phyloP scores from a whole-genome alignment of 1,140 invertebrate genomes.

The Alviniconcha marisindica region DNA sequence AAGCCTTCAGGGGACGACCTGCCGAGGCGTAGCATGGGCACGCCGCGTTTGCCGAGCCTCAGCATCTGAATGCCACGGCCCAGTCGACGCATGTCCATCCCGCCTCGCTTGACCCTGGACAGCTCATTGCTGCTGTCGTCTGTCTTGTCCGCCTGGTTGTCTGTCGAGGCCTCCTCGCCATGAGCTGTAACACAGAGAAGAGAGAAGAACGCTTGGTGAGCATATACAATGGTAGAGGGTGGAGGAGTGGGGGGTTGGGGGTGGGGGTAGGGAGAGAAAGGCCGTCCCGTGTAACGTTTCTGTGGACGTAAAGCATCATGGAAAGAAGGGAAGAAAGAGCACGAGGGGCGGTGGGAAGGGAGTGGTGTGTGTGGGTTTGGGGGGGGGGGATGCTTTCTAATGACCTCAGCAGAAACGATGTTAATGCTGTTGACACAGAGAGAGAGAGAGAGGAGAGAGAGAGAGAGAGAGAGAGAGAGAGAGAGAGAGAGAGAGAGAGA shows the following conservation, averaged over 20 bases:
- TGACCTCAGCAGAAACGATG: no score
- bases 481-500: background rate
- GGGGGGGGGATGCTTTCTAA: background rate
- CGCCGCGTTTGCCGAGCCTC: conserved; percentile 51
- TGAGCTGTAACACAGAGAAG: conserved; percentile 47
- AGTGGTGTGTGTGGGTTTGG: no score
- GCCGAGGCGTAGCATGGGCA: background rate
- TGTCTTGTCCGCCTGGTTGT: background rate
- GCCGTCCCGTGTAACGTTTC: no score
- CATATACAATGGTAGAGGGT: no score
- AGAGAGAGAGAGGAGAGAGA: background rate
- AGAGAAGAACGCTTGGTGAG: no score
- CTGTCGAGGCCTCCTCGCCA: conserved; percentile 39
- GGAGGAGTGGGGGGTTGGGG: background rate
- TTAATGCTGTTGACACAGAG: no score
- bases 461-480: background rate
- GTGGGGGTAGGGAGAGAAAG: background rate
- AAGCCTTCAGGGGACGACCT: conserved; percentile 15
- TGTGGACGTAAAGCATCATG: background rate
- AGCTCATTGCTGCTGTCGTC: conserved; percentile 27
- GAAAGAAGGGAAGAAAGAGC: background rate
- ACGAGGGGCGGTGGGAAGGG: background rate
- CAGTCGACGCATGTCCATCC: conserved; percentile 63
- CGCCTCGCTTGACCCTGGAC: conserved; percentile 57
- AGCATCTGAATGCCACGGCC: conserved; percentile 67